These are phyloP conservation scores for Manis crassicaudata DNA, from an alignment of 2,797 vertebrate species.

Conservation along the genomic window DNA sequence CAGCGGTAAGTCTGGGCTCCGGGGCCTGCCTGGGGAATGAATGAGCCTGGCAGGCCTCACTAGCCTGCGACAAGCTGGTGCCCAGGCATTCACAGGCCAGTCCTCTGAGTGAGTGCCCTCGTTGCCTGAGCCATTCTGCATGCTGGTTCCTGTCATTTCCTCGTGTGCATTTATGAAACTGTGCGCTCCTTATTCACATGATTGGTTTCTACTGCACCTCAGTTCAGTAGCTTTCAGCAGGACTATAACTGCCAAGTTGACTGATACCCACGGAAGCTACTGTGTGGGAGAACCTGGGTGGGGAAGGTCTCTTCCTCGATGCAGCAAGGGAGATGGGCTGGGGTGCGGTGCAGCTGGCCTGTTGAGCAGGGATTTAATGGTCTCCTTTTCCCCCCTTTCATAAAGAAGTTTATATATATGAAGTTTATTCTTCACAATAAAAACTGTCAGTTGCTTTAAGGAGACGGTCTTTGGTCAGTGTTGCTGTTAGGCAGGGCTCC, in stretches of 20 bases:
- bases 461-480: fast-evolving
- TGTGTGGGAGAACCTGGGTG: fast-evolving
- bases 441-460: background rate
- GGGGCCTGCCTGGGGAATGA: fast-evolving
- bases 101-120: too few species aligned
- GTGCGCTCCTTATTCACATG: background rate
- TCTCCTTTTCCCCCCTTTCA: background rate
- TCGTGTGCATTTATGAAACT: fast-evolving
- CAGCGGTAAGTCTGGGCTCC: conserved; percentile 63
- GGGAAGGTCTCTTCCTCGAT: fast-evolving
- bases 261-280: background rate
- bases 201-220: background rate
- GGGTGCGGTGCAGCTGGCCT: fast-evolving
- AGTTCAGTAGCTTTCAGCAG: background rate
- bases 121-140: background rate
- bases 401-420: background rate
- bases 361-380: background rate
- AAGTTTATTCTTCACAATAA: background rate
- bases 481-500: background rate
- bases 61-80: fast-evolving
- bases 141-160: background rate
- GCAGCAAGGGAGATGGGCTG: background rate
- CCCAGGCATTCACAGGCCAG: background rate
- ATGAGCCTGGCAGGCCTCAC: fast-evolving
- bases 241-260: background rate